Percentiles rank a stretch among this genome's conserved stretches.
Conservation (phyloP, 2,888 invertebrate species). For the Coenonympha arcania region DNA sequence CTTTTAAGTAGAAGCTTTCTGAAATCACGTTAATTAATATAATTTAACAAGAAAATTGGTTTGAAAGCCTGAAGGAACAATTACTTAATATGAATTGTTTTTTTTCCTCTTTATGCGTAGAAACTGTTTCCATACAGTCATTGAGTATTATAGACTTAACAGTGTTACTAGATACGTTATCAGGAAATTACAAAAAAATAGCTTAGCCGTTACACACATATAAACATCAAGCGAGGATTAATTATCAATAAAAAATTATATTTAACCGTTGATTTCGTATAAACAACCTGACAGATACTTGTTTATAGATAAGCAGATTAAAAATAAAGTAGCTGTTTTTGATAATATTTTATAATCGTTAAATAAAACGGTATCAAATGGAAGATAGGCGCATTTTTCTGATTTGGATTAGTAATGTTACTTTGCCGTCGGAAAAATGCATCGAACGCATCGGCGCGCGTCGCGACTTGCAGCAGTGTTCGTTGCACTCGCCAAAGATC, state of each 20-base stretch:
- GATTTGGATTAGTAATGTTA: conserved; percentile 6
- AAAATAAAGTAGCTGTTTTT: conserved; percentile 19
- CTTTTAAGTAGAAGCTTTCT: no score
- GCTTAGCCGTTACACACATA: conserved; percentile 4
- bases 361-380: conserved; percentile 8
- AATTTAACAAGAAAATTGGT: no score
- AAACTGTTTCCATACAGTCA: no score
- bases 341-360: conserved; percentile 15
- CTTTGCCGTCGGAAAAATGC: conserved; percentile 23
- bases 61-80: no score
- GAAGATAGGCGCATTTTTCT: conserved; percentile 14
- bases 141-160: neutral
- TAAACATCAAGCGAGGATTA: neutral
- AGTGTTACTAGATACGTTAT: conserved; percentile 10
- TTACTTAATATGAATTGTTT: no score
- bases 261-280: conserved; percentile 15
- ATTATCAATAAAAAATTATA: conserved; percentile 9
- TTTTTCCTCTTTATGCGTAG: no score
- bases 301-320: conserved; percentile 20
- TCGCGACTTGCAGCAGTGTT: no score
- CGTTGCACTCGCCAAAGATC: neutral
- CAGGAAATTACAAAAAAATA: conserved; percentile 12
- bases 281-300: conserved; percentile 9
- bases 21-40: no score
- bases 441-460: neutral